Percentiles rank a stretch among this genome's conserved stretches.
Evolutionary conservation across 2,113 vertebrate genomes (phyloP).

Genomic region (Charadrius vociferus): DNA sequence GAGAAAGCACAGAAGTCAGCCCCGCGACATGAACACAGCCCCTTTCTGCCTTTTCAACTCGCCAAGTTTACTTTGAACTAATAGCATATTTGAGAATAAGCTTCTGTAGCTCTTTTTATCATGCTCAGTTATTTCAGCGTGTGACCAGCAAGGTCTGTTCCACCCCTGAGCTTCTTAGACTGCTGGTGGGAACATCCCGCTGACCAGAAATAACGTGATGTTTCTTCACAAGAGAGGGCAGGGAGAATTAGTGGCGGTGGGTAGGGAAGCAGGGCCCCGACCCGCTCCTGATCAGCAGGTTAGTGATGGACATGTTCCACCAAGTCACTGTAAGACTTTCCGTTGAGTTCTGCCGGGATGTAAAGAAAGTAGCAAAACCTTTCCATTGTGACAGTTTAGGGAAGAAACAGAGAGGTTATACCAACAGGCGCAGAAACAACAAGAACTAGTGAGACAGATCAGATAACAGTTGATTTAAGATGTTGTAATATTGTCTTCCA

Average conservation of each 20-base stretch:
- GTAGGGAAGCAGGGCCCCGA: background rate
- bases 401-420: background rate
- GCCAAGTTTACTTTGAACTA: background rate
- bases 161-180: background rate
- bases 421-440: background rate
- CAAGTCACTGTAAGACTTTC: background rate
- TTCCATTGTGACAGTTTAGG: background rate
- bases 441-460: background rate
- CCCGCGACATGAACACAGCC: fast-evolving
- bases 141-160: background rate
- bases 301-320: background rate
- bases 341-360: fast-evolving
- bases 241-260: background rate
- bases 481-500: background rate
- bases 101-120: background rate
- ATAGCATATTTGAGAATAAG: background rate
- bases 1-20: background rate
- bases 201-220: background rate
- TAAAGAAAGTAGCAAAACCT: background rate
- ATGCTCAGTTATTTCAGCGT: fast-evolving
- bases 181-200: background rate
- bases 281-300: background rate
- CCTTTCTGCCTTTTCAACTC: background rate
- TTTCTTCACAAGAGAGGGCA: background rate
- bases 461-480: background rate